Percentiles rank a stretch among this genome's conserved stretches.
phyloP scores from a whole-genome alignment of 2,113 vertebrate genomes.

The Platysteira castanea region DNA sequence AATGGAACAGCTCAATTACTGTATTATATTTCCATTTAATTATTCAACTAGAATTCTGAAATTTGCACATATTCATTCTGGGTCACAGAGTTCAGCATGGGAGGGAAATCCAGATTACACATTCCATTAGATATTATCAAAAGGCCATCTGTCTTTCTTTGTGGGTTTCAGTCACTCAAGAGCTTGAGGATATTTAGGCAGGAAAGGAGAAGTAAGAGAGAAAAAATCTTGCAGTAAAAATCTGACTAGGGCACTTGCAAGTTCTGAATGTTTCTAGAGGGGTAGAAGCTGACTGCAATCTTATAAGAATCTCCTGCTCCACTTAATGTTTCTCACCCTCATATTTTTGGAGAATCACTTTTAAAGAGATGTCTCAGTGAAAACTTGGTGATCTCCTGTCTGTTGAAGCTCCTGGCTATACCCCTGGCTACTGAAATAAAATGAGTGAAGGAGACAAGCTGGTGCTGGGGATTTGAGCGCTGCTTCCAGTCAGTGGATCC shows the following conservation, averaged over 20 bases:
- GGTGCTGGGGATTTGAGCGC: background rate
- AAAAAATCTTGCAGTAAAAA: background rate
- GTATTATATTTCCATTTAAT: constrained; percentile 27
- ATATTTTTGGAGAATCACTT: background rate
- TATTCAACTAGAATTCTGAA: constrained; percentile 27
- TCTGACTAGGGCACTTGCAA: background rate
- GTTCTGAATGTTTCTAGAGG: background rate
- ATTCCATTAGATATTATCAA: constrained; percentile 56
- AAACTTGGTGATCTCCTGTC: background rate
- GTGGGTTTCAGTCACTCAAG: constrained; percentile 7
- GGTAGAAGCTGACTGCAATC: background rate
- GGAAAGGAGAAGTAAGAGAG: background rate
- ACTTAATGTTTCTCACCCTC: background rate
- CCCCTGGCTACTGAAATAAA: background rate
- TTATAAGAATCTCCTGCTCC: background rate
- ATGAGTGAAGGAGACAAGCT: background rate
- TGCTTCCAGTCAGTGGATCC: background rate
- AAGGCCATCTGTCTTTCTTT: constrained; percentile 35
- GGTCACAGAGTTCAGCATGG: constrained; percentile 26
- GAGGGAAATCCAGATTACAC: constrained; percentile 17
- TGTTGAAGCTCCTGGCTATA: background rate
- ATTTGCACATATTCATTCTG: constrained; percentile 1
- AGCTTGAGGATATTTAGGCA: constrained; percentile 1
- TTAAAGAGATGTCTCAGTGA: background rate
- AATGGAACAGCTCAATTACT: background rate